Base-by-base conservation (phyloP, 1,140 invertebrate species). In the Globodera rostochiensis region DNA sequence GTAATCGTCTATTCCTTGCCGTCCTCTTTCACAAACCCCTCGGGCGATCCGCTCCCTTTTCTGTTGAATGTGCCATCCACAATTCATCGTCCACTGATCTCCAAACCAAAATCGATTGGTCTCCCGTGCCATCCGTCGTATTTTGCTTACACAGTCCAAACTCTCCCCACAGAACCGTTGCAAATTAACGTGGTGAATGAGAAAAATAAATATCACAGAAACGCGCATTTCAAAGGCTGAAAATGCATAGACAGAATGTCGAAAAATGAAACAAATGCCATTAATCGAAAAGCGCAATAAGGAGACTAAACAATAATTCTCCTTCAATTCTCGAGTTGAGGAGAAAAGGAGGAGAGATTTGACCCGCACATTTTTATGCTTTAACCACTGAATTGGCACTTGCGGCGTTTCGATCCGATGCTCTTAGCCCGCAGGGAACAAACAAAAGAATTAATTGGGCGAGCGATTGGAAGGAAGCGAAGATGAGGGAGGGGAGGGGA, bases 91-190 rank as follows among this genome's bases (percentile, higher is more conserved):
- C 87, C 84, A 88, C 49, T 77, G 64, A 49, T 86, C 86, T 49
- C 85, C 85, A 70, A 86, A 86, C 85, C 85, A 86, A 74, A 86
- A 86, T 15, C 86, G 64, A 46, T 86, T 76, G 4, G 84, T 86
- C 15, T 86, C 84, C 53, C 80, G 73, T 25, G 77, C 83, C 76
- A 87, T 71, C 49, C 77, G 76, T 21, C 75, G 76, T 21, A 86
- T 75, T 78, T 88, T 85, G 13, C 64, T 50, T 25, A 86, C 79
- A 69, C 85, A 86, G 36, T 80, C 85, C 21, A 25, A 21, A 36
- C 83, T 86, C 57, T 75, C 19, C n/a, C 45, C 57, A 76, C 85
- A 86, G 71, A 86, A 86, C 53, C 0, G 57, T 64, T 13, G 15
- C 36, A 36, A 36, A 36, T 64, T 64, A 19, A 64, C 11, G 19